Conservation (phyloP, 1,140 invertebrate species). For the Apis florea region DNA sequence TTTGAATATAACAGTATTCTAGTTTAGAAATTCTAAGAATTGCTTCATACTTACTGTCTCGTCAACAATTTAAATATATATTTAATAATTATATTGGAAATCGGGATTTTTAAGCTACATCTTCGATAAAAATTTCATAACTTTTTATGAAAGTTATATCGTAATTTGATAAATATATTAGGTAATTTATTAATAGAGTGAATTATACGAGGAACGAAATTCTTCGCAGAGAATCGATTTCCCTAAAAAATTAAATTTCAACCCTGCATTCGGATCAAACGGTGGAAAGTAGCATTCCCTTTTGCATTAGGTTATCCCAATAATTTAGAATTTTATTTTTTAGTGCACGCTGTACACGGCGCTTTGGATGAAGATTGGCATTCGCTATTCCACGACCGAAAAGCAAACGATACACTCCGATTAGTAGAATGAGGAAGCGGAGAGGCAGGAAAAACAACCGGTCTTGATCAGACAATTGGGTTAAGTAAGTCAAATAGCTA, state of each 20-base stretch:
- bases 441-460: constrained; percentile 34
- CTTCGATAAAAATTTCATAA: background rate
- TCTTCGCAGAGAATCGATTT: constrained; percentile 25
- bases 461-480: constrained; percentile 62
- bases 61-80: no score
- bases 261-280: constrained; percentile 29
- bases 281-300: background rate
- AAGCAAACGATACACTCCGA: constrained; percentile 23
- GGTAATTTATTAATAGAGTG: constrained; percentile 23
- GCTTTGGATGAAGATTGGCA: constrained; percentile 25
- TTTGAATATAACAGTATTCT: no score
- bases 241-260: constrained; percentile 44
- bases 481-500: constrained; percentile 69
- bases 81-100: no score
- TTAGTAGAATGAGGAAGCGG: background rate
- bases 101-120: no score
- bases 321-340: constrained; percentile 21
- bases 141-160: background rate
- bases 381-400: background rate
- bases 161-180: background rate
- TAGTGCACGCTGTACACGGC: background rate
- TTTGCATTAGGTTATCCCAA: constrained; percentile 8
- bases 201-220: constrained; percentile 2
- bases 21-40: no score
- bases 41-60: no score